Evolutionary conservation across 2,113 vertebrate genomes (phyloP), one percentile per base, ranked within the genome.

Genomic region (Diphyllodes magnificus): DNA sequence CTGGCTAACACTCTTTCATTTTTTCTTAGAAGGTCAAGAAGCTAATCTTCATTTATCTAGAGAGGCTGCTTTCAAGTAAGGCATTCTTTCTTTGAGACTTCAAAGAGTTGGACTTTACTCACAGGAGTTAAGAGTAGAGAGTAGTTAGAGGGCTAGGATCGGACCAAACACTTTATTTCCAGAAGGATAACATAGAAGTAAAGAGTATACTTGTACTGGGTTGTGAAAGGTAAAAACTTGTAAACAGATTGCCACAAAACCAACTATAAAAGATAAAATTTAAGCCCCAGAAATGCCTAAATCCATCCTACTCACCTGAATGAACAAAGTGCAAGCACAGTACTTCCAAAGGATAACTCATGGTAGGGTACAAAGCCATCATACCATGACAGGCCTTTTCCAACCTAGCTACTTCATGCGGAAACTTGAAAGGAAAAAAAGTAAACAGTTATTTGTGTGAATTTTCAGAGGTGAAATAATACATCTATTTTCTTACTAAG

Each of bases 351-450:
- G 99, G 98, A 93, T 98, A 99, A 49, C 91, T 97, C 42, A 96
- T 30, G 23, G 96, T 87, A 56, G 99, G 98, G 83, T 99, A 99
- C 57, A 98, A 93, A 69, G 90, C 92, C 79, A 99, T 95, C 98
- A 99, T 99, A 79, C 98, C 96, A 60, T 98, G 97, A 97, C 99
- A 99, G 11, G 98, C 98, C 42, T 98, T 97, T 95, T 98, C 98
- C 97, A 99, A 91, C 94, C 98, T 98, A 57, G 82, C 33, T 14
- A 96, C 95, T 95, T 99, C 98, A 87, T 98, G 97, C 90, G 98
- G 98, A 78, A 98, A 96, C 99, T 98, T 91, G 42, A 91, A 94
- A 96, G 85, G 18, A 44, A 88, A 91, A 70, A 83, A 63, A 76
- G 63, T 31, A 68, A 76, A 79, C 6, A 77, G 53, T 88, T 92